phyloP scores from a whole-genome alignment of 1,140 invertebrate genomes.

The Linepithema humile region DNA sequence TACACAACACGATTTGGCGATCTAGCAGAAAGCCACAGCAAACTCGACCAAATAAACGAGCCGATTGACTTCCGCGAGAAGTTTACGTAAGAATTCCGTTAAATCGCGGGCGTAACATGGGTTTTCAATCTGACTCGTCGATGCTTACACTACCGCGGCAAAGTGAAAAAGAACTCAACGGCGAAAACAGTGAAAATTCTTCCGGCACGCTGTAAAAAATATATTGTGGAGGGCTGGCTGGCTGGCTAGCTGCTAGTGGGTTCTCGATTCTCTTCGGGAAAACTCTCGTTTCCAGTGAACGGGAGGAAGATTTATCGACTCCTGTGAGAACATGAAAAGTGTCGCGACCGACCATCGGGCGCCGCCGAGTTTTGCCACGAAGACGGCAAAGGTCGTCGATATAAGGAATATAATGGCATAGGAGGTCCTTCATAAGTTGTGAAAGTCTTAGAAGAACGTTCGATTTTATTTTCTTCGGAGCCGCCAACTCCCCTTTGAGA shows the following conservation, averaged over 20 bases:
- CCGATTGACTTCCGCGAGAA: slow-evolving; percentile 42
- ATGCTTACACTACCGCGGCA: slow-evolving; percentile 43
- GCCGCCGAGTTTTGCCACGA: slow-evolving; percentile 43
- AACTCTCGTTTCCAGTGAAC: slow-evolving; percentile 64
- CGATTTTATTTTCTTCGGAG: slow-evolving; percentile 51
- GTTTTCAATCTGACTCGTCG: slow-evolving; percentile 55
- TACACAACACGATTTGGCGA: slow-evolving; percentile 45
- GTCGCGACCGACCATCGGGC: slow-evolving; percentile 60
- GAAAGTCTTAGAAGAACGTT: slow-evolving; percentile 9
- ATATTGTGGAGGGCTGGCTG: slow-evolving; percentile 8
- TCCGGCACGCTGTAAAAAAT: slow-evolving; percentile 42
- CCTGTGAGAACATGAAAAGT: slow-evolving; percentile 67
- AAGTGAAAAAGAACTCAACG: slow-evolving; percentile 48
- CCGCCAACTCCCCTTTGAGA: slow-evolving; percentile 5
- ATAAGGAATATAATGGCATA: slow-evolving; percentile 45
- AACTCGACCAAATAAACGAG: slow-evolving; percentile 51
- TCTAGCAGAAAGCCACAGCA: slow-evolving; percentile 35
- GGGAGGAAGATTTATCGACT: slow-evolving; percentile 66
- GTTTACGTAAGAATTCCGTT: slow-evolving; percentile 57
- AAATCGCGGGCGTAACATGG: slow-evolving; percentile 44
- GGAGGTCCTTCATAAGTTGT: slow-evolving; percentile 46
- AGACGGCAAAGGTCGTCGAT: slow-evolving; percentile 7
- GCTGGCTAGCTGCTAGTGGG: slow-evolving; percentile 3
- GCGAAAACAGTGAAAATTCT: slow-evolving; percentile 53
- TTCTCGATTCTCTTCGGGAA: slow-evolving; percentile 45